Conservation (phyloP, 2,113 vertebrate species). For the Lampris incognitus region DNA sequence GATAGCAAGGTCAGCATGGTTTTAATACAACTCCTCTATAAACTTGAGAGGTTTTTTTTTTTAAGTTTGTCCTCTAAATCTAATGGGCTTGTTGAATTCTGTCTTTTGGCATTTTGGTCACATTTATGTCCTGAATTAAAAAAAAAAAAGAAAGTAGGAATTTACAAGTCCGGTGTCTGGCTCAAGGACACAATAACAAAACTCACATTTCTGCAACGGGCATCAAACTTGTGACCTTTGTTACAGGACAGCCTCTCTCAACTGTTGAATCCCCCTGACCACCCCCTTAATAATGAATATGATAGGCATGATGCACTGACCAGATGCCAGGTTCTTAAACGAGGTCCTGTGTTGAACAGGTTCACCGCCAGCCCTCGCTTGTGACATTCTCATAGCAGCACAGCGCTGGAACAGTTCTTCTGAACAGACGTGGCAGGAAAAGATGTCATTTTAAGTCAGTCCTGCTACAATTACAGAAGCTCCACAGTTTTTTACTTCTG, state of each 20-base stretch:
- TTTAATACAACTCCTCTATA: neutral
- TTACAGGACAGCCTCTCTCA: neutral
- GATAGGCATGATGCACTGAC: slow-evolving; percentile 23
- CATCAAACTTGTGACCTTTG: neutral
- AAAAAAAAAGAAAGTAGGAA: neutral
- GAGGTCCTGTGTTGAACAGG: slow-evolving; percentile 9
- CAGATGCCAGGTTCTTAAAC: slow-evolving; percentile 48
- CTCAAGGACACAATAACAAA: neutral
- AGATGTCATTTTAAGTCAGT: no score
- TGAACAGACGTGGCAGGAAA: no score
- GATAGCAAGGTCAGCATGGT: neutral
- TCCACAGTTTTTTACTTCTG: neutral
- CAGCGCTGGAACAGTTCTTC: slow-evolving; percentile 24
- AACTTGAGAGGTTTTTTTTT: no score
- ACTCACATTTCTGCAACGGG: neutral
- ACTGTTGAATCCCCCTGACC: neutral
- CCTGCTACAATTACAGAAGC: no score
- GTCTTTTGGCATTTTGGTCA: no score
- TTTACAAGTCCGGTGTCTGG: neutral
- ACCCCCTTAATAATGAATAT: slow-evolving; percentile 16
- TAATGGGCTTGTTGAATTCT: no score
- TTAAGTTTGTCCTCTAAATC: no score
- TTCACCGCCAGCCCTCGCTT: slow-evolving; percentile 48
- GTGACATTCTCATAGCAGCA: slow-evolving; percentile 60
- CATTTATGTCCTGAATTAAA: neutral